Base-by-base conservation (phyloP, 2,113 vertebrate species). In the Malurus melanocephalus region DNA sequence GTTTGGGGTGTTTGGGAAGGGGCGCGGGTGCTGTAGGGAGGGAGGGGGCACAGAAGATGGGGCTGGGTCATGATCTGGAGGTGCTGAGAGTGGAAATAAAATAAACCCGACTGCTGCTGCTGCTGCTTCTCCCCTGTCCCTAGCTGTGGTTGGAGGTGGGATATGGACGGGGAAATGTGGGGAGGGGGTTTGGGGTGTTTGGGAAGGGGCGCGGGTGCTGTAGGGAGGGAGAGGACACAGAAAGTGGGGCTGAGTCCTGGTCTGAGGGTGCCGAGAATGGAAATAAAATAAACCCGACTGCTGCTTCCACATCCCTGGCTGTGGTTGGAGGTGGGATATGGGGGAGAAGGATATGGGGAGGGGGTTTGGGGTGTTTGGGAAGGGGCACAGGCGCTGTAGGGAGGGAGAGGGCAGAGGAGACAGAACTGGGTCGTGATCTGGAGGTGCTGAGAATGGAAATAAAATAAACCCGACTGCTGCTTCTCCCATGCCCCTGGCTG, bases 251-350 rank as follows among this genome's bases (percentile, higher is more conserved):
- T 57, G 59, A 72, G 78, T 85, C 87, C 35, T 35, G 35, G 35
- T 35, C 35, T 7, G 35, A 20, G 32, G 32, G 20, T 46, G 46
- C 27, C 9, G 40, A 17, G 66, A 46, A 52, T 17, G 30, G 30
- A 62, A 84, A 80, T 68, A 42, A 68, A 92, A 87, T 73, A 51
- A 90, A 90, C 40, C 6, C 2, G 3, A 35, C n/a, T 51, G 77
- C 78, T 72, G 52, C n/a, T 49, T 35, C 49, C 27, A 12, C 9
- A 28, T 30, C 3, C 4, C 14, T 8, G 65, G 52, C 10, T 62
- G 75, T 1, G 21, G 35, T 9, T 51, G 5, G n/a, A n/a, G 9
- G 11, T 2, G 40, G 23, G 18, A 7, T 15, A 7, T 3, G 3
- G 8, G n/a, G n/a, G n/a, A n/a, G n/a, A n/a, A n/a, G n/a, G n/a